These are phyloP conservation scores for Stratiolaelaps scimitus DNA, from an alignment of 1,140 invertebrate genomes.

Conservation along the genomic window DNA sequence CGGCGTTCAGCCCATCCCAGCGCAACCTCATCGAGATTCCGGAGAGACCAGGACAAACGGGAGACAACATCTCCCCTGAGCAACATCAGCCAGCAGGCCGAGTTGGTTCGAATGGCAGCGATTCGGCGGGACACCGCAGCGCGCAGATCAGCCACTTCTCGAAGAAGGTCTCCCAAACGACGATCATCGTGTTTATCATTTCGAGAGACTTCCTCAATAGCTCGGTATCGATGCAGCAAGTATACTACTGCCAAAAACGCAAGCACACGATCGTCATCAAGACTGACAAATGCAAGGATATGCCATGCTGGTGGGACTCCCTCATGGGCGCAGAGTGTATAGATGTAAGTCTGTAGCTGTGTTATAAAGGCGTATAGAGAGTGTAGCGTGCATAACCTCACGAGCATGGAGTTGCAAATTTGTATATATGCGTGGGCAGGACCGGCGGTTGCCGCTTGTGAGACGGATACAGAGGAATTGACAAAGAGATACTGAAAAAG, in stretches of 20 bases:
- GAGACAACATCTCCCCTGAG: neutral
- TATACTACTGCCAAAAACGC: conserved; percentile 44
- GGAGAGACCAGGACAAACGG: neutral
- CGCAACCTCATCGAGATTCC: conserved; percentile 12
- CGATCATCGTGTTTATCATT: conserved; percentile 16
- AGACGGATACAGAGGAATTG: no score
- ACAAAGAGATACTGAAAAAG: no score
- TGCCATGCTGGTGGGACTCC: conserved; percentile 40
- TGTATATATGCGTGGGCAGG: no score
- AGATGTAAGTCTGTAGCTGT: conserved; percentile 33
- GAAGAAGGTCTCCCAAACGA: conserved; percentile 17
- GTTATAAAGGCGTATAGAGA: neutral
- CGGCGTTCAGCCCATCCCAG: neutral
- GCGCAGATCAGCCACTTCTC: conserved; percentile 12
- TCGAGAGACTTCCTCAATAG: conserved; percentile 2
- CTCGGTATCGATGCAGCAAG: conserved; percentile 34
- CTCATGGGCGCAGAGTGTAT: conserved; percentile 38
- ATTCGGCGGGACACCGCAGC: neutral
- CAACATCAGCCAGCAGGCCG: neutral
- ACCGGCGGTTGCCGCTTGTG: no score
- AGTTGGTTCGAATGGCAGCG: neutral
- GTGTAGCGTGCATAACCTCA: no score
- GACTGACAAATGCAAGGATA: conserved; percentile 38
- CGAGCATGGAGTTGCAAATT: no score
- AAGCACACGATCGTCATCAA: conserved; percentile 40